A percentile compares a stretch with the other conserved stretches of the same genome.
phyloP scores from a whole-genome alignment of 2,888 invertebrate genomes.

The Platerodrilus igneus region DNA sequence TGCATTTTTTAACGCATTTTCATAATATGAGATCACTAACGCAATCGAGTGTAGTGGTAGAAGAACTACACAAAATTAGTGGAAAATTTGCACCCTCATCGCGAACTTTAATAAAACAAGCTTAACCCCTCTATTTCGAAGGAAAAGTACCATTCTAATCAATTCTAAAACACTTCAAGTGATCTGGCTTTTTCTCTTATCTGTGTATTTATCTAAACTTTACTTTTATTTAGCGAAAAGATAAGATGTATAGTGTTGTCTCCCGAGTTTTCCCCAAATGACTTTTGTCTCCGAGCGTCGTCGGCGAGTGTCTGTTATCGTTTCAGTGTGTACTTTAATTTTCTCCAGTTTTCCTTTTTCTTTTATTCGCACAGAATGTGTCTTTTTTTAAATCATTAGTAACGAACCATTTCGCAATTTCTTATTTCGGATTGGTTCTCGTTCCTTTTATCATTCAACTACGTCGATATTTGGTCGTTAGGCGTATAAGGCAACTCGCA shows the following conservation, averaged over 20 bases:
- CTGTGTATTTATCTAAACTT: conserved; percentile 47
- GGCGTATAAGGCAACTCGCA: conserved; percentile 25
- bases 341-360: conserved; percentile 32
- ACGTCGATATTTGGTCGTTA: conserved; percentile 14
- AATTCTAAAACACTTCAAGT: conserved; percentile 46
- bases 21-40: background rate
- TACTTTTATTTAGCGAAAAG: conserved; percentile 45
- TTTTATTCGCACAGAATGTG: conserved; percentile 33
- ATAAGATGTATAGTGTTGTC: conserved; percentile 31
- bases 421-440: conserved; percentile 37
- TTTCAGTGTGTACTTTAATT: conserved; percentile 36
- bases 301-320: conserved; percentile 36
- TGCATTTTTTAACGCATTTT: conserved; percentile 16
- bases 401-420: conserved; percentile 41
- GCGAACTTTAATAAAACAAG: conserved; percentile 40
- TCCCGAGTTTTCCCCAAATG: conserved; percentile 39
- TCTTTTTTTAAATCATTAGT: conserved; percentile 42
- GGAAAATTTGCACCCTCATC: conserved; percentile 24
- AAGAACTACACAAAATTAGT: conserved; percentile 18
- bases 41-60: no score
- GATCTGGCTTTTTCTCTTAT: conserved; percentile 44
- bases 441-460: conserved; percentile 22
- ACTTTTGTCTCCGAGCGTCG: conserved; percentile 40
- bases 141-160: conserved; percentile 47
- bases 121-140: conserved; percentile 43